These are phyloP conservation scores for Micrasema minimum DNA, from an alignment of 1,140 invertebrate species.

Conservation along the genomic window DNA sequence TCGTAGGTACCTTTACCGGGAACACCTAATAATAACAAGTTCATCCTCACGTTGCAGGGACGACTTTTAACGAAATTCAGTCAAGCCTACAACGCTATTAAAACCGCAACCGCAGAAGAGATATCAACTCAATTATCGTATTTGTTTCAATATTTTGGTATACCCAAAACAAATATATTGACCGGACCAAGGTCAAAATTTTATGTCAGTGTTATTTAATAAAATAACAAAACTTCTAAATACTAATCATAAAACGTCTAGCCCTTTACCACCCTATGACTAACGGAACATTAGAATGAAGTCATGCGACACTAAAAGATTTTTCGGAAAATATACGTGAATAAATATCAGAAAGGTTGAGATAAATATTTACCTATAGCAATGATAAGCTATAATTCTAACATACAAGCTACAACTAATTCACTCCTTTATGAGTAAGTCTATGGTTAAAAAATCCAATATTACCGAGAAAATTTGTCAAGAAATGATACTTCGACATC, in stretches of 20 bases:
- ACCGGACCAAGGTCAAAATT: conserved; percentile 57
- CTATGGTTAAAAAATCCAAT: conserved; percentile 57
- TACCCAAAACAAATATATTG: conserved; percentile 55
- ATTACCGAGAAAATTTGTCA: conserved; percentile 51
- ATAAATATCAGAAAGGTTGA: conserved; percentile 56
- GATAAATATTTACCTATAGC: conserved; percentile 55
- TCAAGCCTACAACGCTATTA: conserved; percentile 54
- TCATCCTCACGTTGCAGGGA: conserved; percentile 58
- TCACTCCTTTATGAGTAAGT: conserved; percentile 61
- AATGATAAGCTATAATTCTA: conserved; percentile 56
- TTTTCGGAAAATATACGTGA: conserved; percentile 58
- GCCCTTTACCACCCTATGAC: conserved; percentile 53
- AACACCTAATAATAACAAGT: conserved; percentile 53
- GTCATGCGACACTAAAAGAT: conserved; percentile 57
- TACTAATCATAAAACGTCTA: conserved; percentile 52
- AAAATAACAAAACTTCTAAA: conserved; percentile 50
- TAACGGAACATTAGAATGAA: conserved; percentile 56
- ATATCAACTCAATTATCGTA: conserved; percentile 43
- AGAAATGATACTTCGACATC: conserved; percentile 50
- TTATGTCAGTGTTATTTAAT: conserved; percentile 34
- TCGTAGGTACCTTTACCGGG: conserved; percentile 55
- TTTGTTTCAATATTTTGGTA: conserved; percentile 54
- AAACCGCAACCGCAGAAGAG: conserved; percentile 46
- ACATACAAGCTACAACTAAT: conserved; percentile 56
- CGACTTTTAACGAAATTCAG: conserved; percentile 59